Evolutionary conservation across 2,113 vertebrate species (phyloP), one percentile per base, ranked within the genome.

Genomic region (Cottus gobio): DNA sequence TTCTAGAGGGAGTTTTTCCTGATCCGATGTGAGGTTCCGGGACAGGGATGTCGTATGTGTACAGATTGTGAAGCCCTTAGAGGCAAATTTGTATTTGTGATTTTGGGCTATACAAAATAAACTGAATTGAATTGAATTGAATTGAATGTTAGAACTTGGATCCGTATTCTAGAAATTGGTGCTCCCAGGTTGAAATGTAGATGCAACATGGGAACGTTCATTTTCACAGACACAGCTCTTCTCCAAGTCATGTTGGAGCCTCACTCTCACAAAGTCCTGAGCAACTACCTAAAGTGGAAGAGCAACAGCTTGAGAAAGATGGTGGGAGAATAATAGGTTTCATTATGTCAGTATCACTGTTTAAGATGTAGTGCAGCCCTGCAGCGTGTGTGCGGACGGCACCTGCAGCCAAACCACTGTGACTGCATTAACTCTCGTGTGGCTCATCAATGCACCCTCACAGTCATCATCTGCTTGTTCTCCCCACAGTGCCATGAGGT

Each of bases 381-480:
- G 30, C 13, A 50, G 13, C 56, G 16, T 18, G 26, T 75, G 70
- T 61, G 65, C 57, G 83, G 44, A 83, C 48, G 71, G 48, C 62
- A 80, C 77, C 71, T 83, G 75, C 69, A 65, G 58, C 75, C 66
- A 79, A 78, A 82, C 46, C 62, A 46, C 62, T 37, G 48, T 0
- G 11, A 37, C 56, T 84, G 37, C 74, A 77, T 74, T 39, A 18
- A 60, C n/a, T 85, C 74, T 82, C 61, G 22, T 75, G 54, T 80
- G 83, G 78, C 79, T 85, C 86, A 71, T 83, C 86, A 83, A 71
- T 67, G 70, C 57, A 10, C 77, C 20, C 7, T 85, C 82, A 71
- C 66, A 83, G 73, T 74, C 75, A 62, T 85, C 77, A 76, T 86
- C 75, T 79, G 75, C 85, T 89, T 77, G 75, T 88, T 92, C 87